A percentile compares a stretch with the other conserved stretches of the same genome.
phyloP scores from a whole-genome alignment of 2,888 invertebrate species.

The Ormyrus nitidulus region DNA sequence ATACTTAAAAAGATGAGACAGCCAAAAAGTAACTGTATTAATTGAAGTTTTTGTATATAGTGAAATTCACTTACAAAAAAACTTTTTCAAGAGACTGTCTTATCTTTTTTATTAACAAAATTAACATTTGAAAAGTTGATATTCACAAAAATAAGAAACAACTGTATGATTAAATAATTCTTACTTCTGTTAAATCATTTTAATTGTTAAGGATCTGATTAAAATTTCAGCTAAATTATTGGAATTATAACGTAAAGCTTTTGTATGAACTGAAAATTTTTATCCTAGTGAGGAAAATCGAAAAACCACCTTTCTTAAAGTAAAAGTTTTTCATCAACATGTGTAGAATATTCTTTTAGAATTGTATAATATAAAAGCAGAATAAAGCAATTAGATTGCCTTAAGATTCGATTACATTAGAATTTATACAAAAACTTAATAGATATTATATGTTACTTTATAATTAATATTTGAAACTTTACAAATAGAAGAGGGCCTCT shows the following conservation, averaged over 20 bases:
- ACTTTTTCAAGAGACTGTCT: too few relatives aligned
- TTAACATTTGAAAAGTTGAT: too few relatives aligned
- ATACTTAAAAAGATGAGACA: background rate
- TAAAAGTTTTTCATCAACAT: conserved; percentile 4
- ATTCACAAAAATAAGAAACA: too few relatives aligned
- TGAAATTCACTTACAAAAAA: too few relatives aligned
- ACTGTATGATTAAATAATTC: too few relatives aligned
- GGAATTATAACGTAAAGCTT: too few relatives aligned
- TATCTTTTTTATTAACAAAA: too few relatives aligned
- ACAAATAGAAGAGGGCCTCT: conserved; percentile 20
- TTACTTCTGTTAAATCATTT: too few relatives aligned
- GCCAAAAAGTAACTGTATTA: background rate
- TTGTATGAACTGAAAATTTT: too few relatives aligned
- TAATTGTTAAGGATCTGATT: too few relatives aligned
- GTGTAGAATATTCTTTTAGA: conserved; percentile 1
- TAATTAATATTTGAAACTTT: conserved; percentile 25
- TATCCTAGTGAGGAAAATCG: background rate
- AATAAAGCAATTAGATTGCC: conserved; percentile 40
- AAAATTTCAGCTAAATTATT: too few relatives aligned
- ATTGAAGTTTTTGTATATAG: background rate
- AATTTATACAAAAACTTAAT: conserved; percentile 44
- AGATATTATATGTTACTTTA: conserved; percentile 13
- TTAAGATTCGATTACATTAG: conserved; percentile 11
- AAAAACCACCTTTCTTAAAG: conserved; percentile 5
- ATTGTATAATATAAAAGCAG: conserved; percentile 28